phyloP scores from a whole-genome alignment of 1,140 invertebrate genomes.

The Helicoverpa armigera region DNA sequence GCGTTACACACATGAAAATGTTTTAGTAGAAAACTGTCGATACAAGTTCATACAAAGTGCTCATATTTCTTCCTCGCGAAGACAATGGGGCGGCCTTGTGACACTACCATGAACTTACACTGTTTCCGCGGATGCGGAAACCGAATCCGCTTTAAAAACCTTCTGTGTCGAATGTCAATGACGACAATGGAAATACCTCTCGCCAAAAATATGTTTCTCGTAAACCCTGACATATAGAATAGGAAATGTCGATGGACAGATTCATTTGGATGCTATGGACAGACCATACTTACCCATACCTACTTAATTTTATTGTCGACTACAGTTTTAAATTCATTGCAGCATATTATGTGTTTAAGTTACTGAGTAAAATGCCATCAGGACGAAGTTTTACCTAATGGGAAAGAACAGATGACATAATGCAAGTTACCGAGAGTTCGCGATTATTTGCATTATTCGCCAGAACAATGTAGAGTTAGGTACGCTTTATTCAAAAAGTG shows the following conservation, averaged over 20 bases:
- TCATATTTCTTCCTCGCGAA: neutral
- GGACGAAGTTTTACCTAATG: too few species aligned
- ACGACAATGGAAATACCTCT: conserved; percentile 13
- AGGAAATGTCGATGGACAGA: conserved; percentile 23
- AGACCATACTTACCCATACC: neutral
- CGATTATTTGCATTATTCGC: too few species aligned
- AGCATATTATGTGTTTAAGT: too few species aligned
- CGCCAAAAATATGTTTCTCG: neutral
- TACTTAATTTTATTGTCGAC: neutral
- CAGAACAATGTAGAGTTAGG: too few species aligned
- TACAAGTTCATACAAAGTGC: too few species aligned
- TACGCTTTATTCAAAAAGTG: too few species aligned
- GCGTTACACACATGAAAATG: too few species aligned
- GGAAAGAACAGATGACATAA: too few species aligned
- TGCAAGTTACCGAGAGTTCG: too few species aligned
- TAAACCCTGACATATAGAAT: conserved; percentile 45
- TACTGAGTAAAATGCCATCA: too few species aligned
- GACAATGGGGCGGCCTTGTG: neutral
- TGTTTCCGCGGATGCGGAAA: conserved; percentile 49
- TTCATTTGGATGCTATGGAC: conserved; percentile 3
- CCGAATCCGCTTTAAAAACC: conserved; percentile 15
- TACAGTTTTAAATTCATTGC: too few species aligned
- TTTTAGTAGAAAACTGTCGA: too few species aligned
- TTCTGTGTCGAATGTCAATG: conserved; percentile 54
- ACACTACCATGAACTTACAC: neutral